A percentile compares a stretch with the other conserved stretches of the same genome.
phyloP scores from a whole-genome alignment of 2,888 invertebrate genomes.

The Idaea biselata region DNA sequence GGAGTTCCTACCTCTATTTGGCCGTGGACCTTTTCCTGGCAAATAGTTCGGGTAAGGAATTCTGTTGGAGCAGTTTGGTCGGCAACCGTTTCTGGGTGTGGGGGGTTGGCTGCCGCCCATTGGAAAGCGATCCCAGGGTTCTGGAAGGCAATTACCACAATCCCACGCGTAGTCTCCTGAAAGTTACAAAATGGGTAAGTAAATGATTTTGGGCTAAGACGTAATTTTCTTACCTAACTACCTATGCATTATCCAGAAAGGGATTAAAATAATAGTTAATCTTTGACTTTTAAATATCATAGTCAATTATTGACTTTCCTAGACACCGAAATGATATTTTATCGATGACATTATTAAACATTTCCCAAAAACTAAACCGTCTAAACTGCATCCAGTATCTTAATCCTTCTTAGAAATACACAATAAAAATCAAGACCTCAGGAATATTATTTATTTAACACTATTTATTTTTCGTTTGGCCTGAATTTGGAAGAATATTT shows the following conservation, averaged over 20 bases:
- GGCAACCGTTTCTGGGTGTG: constrained; percentile 65
- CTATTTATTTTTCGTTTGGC: constrained; percentile 62
- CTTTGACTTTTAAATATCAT: no score
- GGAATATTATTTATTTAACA: constrained; percentile 58
- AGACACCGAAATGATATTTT: no score
- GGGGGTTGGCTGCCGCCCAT: constrained; percentile 53
- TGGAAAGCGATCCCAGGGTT: constrained; percentile 61
- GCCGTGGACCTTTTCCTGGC: constrained; percentile 48
- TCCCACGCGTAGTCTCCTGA: constrained; percentile 64
- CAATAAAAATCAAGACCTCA: constrained; percentile 3
- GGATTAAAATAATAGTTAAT: no score
- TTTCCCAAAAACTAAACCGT: background rate
- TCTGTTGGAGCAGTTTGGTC: constrained; percentile 59
- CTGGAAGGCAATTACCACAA: constrained; percentile 59
- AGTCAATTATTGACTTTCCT: no score
- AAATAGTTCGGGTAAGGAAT: constrained; percentile 48
- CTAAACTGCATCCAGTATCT: background rate
- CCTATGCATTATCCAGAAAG: background rate
- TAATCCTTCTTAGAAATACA: background rate
- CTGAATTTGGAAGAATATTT: constrained; percentile 73
- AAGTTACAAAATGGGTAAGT: constrained; percentile 11
- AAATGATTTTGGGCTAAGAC: background rate
- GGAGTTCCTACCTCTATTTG: constrained; percentile 58
- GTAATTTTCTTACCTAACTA: background rate
- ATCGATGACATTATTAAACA: no score